Evolutionary conservation across 2,888 invertebrate genomes (phyloP), one percentile per base, ranked within the genome.

Genomic region (Eubasilissa splendida): DNA sequence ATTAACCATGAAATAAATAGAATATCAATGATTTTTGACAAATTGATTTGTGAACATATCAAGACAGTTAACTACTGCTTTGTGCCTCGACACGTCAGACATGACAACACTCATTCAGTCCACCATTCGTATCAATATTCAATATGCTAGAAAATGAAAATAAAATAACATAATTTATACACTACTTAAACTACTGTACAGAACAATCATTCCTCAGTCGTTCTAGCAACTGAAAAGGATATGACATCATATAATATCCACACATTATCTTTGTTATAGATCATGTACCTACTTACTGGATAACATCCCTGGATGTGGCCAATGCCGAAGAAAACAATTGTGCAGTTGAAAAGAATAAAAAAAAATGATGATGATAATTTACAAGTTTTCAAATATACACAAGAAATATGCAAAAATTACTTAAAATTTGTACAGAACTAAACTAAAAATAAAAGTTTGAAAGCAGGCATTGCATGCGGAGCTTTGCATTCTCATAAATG

Each of bases 381-480:
- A 91, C 90, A 91, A 80, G 80, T 80, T 80, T 73, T 74, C 80
- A 80, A 80, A 80, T 80, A 80, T 80, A 80, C 77, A 80, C 80
- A 77, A 80, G 77, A 77, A 80, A 77, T 80, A 83, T 84, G 83
- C 81, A 82, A 81, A 80, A 58, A 78, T 77, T 83, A 82, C 82
- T 79, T 81, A 77, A 82, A 82, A 81, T 63, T 83, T 83, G 88
- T 89, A 88, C 88, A 86, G 86, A 89, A 90, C 90, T 90, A 90
- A 90, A 88, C 80, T 80, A 82, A 83, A 88, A 91, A 91, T 91
- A 88, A 89, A 92, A 92, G 91, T 90, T 90, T 88, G 88, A 93
- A 92, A 92, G 93, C 93, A 93, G 93, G 93, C 93, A 93, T 92
- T 89, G 91, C 93, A 92, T 93, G 93, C 93, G 80, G 84, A 87